Evolutionary conservation across 1,140 invertebrate species (phyloP), one percentile per base, ranked within the genome.

Genomic region (Atta texana): DNA sequence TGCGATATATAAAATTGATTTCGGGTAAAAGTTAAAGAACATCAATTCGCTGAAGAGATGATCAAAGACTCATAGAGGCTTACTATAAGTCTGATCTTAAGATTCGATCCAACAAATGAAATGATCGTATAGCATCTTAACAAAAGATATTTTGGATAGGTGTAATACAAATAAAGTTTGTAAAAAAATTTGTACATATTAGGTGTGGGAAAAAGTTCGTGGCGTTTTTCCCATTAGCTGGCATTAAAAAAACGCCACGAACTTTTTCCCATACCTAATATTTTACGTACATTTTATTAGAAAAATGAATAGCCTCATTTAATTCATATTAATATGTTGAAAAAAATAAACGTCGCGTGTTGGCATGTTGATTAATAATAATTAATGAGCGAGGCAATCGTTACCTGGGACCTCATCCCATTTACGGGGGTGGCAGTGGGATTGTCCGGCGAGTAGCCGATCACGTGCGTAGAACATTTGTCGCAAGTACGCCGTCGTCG

Each of bases 401-500:
- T 89, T 85, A 94, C 94, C 92, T 95, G 95, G 75, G 94, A 95
- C 89, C 94, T 93, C 87, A 95, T 93, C 72, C 94, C 94, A 88
- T 95, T 95, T 39, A 95, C 91, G 55, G 94, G 91, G 74, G 95
- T 93, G 88, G 95, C 88, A 90, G 93, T 88, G 90, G 94, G 87
- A 95, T 92, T 96, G 92, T 92, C 94, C 90, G 86, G 93, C 78
- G 88, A 93, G 91, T 90, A 96, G 92, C 93, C 96, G 93, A 92
- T 94, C 91, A 93, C 91, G 68, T 96, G 95, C 18, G 96, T 95
- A 55, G 96, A 93, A 92, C 97, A 97, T 92, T 97, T 96, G 68
- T 97, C 97, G 93, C 97, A 97, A 89, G 97, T 96, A 74, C 97
- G 94, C 85, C 96, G 95, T 78, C 96, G 95, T 80, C 97, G 96